These are phyloP conservation scores for Yponomeuta plumbellus DNA, from an alignment of 2,888 invertebrate species.

Conservation along the genomic window DNA sequence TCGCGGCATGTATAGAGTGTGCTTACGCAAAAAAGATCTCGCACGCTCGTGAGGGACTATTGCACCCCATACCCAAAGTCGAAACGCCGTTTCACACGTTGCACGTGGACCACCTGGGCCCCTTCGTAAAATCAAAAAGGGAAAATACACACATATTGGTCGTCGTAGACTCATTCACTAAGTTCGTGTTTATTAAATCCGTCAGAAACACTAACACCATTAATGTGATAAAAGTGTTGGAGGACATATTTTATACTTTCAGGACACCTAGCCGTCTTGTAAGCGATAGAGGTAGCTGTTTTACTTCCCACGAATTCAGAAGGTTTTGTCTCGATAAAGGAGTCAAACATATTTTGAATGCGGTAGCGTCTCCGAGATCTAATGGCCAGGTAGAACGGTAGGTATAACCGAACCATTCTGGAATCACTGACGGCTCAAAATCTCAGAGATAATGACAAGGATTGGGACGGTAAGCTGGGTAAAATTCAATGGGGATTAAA, in stretches of 20 bases:
- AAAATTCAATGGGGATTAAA: slow-evolving; percentile 15
- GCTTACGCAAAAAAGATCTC: slow-evolving; percentile 30
- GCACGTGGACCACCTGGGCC: slow-evolving; percentile 19
- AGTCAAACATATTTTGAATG: slow-evolving; percentile 21
- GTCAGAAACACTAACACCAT: slow-evolving; percentile 21
- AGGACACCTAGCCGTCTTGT: slow-evolving; percentile 21
- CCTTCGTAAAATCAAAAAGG: slow-evolving; percentile 15
- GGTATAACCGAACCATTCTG: too few species aligned
- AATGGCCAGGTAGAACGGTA: slow-evolving; percentile 14
- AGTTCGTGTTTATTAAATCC: slow-evolving; percentile 17
- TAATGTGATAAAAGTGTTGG: slow-evolving; percentile 16
- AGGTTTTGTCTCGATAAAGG: slow-evolving; percentile 18
- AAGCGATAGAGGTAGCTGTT: slow-evolving; percentile 23
- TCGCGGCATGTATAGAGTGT: slow-evolving; percentile 19
- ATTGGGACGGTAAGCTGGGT: slow-evolving; percentile 10
- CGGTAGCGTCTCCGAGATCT: slow-evolving; percentile 21
- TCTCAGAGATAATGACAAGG: neutral
- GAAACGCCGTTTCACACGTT: slow-evolving; percentile 17
- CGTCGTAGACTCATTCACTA: slow-evolving; percentile 15
- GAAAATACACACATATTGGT: slow-evolving; percentile 14
- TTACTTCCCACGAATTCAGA: slow-evolving; percentile 21
- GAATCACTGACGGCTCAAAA: neutral
- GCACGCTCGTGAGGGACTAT: slow-evolving; percentile 33
- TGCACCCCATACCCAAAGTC: slow-evolving; percentile 24
- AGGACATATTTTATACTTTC: slow-evolving; percentile 23